Evolutionary conservation across 2,888 invertebrate genomes (phyloP).

Genomic region (Drosophila limbata): DNA sequence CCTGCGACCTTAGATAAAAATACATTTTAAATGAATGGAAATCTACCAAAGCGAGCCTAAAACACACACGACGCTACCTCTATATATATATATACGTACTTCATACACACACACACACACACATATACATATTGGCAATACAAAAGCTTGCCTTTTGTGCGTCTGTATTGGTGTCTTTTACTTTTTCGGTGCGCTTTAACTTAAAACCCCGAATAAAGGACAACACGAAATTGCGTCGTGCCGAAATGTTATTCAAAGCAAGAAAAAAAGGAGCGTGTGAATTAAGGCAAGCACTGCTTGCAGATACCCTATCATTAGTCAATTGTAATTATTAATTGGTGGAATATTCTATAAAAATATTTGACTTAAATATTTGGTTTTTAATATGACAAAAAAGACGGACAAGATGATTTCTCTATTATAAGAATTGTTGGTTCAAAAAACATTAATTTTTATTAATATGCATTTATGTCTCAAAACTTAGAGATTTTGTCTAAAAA

Average conservation of each 20-base stretch:
- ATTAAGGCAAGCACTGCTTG: background rate
- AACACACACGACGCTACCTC: slow-evolving; percentile 22
- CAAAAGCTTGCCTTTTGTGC: slow-evolving; percentile 53
- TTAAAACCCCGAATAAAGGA: slow-evolving; percentile 56
- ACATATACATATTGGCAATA: slow-evolving; percentile 7
- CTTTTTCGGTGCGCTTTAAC: slow-evolving; percentile 45
- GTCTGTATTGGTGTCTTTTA: slow-evolving; percentile 43
- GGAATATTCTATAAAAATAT: no score
- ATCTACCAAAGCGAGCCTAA: slow-evolving; percentile 54
- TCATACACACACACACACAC: slow-evolving; percentile 25
- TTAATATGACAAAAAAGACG: no score
- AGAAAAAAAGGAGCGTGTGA: background rate
- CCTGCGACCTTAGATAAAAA: slow-evolving; percentile 34
- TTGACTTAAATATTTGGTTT: background rate
- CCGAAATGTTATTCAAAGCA: slow-evolving; percentile 59
- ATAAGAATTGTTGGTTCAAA: no score
- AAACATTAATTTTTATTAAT: no score
- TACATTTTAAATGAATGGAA: slow-evolving; percentile 74
- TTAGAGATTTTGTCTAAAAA: no score
- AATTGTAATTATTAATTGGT: background rate
- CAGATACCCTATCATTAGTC: slow-evolving; percentile 27
- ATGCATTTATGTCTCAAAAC: no score
- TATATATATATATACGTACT: slow-evolving; percentile 16
- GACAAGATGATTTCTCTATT: no score
- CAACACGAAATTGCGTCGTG: slow-evolving; percentile 73